Conservation (phyloP, 2,797 vertebrate species). For the Anguilla anguilla region DNA sequence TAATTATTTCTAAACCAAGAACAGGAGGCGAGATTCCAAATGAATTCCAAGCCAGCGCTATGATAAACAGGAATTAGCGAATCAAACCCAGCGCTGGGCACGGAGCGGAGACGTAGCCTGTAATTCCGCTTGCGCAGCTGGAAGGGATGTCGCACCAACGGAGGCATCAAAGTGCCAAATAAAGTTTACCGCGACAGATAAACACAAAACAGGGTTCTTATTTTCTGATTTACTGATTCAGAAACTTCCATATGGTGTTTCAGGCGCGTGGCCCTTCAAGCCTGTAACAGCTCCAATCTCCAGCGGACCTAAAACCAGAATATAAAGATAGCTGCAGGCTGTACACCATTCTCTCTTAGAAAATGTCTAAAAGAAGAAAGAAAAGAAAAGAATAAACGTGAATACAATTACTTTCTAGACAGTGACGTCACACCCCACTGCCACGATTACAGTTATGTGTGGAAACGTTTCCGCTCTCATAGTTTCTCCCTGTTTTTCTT, state of each 20-base stretch:
- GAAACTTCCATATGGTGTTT: neutral
- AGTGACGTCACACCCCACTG: neutral
- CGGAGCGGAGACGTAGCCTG: conserved; percentile 2
- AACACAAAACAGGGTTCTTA: neutral
- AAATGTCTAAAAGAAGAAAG: neutral
- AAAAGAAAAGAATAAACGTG: neutral
- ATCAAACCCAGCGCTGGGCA: conserved; percentile 24
- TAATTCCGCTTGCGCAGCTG: neutral
- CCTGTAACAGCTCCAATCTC: conserved; percentile 1
- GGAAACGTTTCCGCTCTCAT: neutral
- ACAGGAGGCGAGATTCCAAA: conserved; percentile 39
- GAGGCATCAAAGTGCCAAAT: neutral
- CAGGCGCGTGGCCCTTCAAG: neutral
- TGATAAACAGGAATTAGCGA: conserved; percentile 39
- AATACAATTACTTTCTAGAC: neutral
- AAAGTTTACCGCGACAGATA: neutral
- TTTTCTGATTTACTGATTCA: conserved; percentile 14
- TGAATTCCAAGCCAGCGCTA: conserved; percentile 39
- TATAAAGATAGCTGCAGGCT: neutral
- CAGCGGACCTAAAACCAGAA: neutral
- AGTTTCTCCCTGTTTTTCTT: neutral
- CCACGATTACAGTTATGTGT: neutral
- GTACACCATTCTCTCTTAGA: neutral
- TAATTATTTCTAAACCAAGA: conserved; percentile 37
- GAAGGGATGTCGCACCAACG: neutral